These are phyloP conservation scores for Hucho hucho DNA, from an alignment of 2,113 vertebrate species.

Conservation along the genomic window DNA sequence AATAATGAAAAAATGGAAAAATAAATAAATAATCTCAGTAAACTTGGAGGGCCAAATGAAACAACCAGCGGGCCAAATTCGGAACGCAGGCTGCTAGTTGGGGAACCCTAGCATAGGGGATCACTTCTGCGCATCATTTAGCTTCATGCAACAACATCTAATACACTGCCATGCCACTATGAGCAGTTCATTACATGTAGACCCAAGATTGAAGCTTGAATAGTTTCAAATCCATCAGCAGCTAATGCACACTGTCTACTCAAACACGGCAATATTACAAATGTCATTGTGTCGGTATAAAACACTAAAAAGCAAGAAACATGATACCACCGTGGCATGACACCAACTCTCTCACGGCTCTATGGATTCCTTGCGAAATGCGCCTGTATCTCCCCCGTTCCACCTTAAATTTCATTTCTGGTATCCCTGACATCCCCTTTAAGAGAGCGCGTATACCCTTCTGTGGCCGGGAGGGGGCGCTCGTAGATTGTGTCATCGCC, in stretches of 20 bases:
- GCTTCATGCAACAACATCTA: too few relatives aligned
- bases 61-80: too few relatives aligned
- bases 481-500: constrained; percentile 40
- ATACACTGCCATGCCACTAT: too few relatives aligned
- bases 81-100: too few relatives aligned
- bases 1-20: too few relatives aligned
- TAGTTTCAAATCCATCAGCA: too few relatives aligned
- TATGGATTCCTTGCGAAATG: not conserved
- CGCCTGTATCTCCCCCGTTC: constrained; percentile 53
- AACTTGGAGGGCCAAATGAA: too few relatives aligned
- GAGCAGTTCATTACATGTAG: too few relatives aligned
- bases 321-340: not conserved
- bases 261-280: not conserved
- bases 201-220: too few relatives aligned
- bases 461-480: constrained; percentile 32
- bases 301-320: not conserved
- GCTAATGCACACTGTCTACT: not conserved
- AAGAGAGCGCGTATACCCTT: constrained; percentile 27
- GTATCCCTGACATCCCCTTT: constrained; percentile 66
- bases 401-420: constrained; percentile 69
- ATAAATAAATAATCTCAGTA: too few relatives aligned
- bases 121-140: too few relatives aligned
- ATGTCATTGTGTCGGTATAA: not conserved
- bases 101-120: too few relatives aligned
- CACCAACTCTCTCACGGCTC: not conserved